Percentiles rank a stretch among this genome's conserved stretches.
These are phyloP conservation scores for Scomberomorus guttatus DNA, from an alignment of 2,797 vertebrate genomes.

Conservation along the genomic window DNA sequence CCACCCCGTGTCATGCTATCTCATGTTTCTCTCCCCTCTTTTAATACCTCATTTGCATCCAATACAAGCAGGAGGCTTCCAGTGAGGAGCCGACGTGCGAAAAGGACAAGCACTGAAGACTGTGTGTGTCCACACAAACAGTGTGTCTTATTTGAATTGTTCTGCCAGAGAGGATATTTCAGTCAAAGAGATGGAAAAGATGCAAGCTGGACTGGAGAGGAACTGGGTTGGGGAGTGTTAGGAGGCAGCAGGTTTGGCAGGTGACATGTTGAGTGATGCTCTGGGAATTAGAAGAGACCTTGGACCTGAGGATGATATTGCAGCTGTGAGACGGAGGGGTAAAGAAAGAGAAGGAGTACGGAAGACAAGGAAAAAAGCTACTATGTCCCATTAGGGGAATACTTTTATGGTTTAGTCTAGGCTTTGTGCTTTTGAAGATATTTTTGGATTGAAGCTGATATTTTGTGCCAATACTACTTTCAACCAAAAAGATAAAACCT, in stretches of 20 bases:
- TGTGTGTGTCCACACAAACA: slow-evolving; percentile 57
- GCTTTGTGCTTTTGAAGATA: slow-evolving; percentile 41
- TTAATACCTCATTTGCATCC: slow-evolving; percentile 85
- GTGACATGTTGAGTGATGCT: slow-evolving; percentile 60
- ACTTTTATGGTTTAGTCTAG: slow-evolving; percentile 57
- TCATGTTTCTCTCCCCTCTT: slow-evolving; percentile 74
- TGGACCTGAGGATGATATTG: slow-evolving; percentile 38
- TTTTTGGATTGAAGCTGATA: slow-evolving; percentile 10
- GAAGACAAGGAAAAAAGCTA: slow-evolving; percentile 39
- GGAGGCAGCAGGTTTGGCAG: slow-evolving; percentile 51
- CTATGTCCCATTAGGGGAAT: slow-evolving; percentile 54
- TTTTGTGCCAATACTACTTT: slow-evolving; percentile 17
- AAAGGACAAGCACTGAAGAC: slow-evolving; percentile 65
- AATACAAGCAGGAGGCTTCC: slow-evolving; percentile 71
- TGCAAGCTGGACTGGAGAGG: slow-evolving; percentile 4
- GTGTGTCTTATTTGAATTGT: slow-evolving; percentile 68
- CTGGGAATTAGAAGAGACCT: slow-evolving; percentile 55
- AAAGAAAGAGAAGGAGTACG: slow-evolving; percentile 11
- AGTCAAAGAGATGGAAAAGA: slow-evolving; percentile 30
- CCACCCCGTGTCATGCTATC: slow-evolving; percentile 62
- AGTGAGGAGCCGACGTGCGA: slow-evolving; percentile 59
- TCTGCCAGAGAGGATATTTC: slow-evolving; percentile 35
- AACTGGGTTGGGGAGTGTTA: slow-evolving; percentile 23
- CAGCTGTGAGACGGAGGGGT: slow-evolving; percentile 47
- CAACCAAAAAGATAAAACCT: slow-evolving; percentile 37